Evolutionary conservation across 2,797 vertebrate species (phyloP), one percentile per base, ranked within the genome.

Genomic region (Peromyscus attwateri): DNA sequence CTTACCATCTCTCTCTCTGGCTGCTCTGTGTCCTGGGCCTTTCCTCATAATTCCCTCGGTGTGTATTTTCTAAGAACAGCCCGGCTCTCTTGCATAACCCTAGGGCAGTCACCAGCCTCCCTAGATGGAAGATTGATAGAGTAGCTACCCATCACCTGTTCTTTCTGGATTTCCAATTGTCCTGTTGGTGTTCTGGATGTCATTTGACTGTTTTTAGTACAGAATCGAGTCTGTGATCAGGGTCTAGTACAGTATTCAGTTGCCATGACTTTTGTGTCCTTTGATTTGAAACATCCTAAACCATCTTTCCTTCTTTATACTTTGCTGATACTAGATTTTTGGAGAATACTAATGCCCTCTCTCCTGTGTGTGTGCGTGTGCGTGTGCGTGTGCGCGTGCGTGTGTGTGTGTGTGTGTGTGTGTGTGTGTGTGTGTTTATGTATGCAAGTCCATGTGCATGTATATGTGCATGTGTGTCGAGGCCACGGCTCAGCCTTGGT

Each of bases 271-370:
- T 60, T 75, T 73, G 25, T 64, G 57, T 85, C 29, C 34, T 55
- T 83, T 68, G 34, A 34, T 57, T 57, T 83, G 27, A 57, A 73
- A 71, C 6, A 40, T 83, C 29, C 43, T 85, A 10, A n/a, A 71
- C 17, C 29, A 23, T 34, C 23, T 25, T 55, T 52, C 1, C 12
- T n/a, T 57, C 60, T 29, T 37, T 52, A 12, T 88, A 40, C 75
- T 75, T 93, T 89, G 71, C 40, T 70, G 52, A 91, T 73, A 80
- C n/a, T 52, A 17, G 71, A 27, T 73, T 96, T 89, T 62, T 71
- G 12, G 82, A 92, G 34, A 94, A 46, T 43, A n/a, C 3, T 71
- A 87, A 55, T 71, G 0, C 31, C 34, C 14, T 55, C 66, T 52
- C 29, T 16, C 64, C 34, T 70, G 80, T n/a, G 29, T 79, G 46